A percentile compares a stretch with the other conserved stretches of the same genome.
phyloP scores from a whole-genome alignment of 2,888 invertebrate species.

The Drosophila rubida region DNA sequence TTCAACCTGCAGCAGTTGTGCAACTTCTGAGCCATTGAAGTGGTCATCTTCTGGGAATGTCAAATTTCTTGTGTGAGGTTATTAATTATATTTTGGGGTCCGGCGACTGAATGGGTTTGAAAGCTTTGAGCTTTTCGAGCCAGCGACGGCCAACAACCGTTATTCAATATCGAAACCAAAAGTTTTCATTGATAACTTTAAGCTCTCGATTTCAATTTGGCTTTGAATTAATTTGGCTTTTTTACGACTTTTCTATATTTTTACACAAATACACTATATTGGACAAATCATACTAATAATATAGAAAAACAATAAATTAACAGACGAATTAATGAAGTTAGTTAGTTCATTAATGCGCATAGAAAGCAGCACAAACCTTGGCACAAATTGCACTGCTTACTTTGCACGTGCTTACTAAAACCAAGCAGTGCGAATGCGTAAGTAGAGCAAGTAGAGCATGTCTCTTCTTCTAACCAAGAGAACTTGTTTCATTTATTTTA shows the following conservation, averaged over 20 bases:
- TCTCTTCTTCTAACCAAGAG: not conserved
- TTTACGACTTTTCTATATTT: too few relatives aligned
- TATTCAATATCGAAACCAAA: conserved; percentile 56
- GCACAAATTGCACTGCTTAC: not conserved
- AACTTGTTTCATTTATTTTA: not conserved
- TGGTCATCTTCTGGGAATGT: conserved; percentile 27
- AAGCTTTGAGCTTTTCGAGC: conserved; percentile 39
- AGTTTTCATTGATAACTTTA: conserved; percentile 10
- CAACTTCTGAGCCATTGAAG: conserved; percentile 28
- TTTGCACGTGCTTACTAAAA: not conserved
- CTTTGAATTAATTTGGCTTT: not conserved
- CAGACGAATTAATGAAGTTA: not conserved
- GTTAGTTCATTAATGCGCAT: not conserved
- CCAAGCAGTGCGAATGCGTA: not conserved
- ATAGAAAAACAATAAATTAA: not conserved
- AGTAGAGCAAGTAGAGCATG: not conserved
- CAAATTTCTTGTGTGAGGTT: conserved; percentile 1
- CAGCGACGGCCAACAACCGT: conserved; percentile 34
- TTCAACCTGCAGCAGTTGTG: conserved; percentile 30
- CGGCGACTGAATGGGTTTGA: not conserved
- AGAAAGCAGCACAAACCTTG: not conserved
- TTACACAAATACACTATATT: too few relatives aligned
- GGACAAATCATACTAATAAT: too few relatives aligned
- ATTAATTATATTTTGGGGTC: conserved; percentile 6
- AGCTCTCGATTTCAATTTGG: conserved; percentile 9